Evolutionary conservation across 1,140 invertebrate species (phyloP).

Genomic region (Trichoplusia ni): DNA sequence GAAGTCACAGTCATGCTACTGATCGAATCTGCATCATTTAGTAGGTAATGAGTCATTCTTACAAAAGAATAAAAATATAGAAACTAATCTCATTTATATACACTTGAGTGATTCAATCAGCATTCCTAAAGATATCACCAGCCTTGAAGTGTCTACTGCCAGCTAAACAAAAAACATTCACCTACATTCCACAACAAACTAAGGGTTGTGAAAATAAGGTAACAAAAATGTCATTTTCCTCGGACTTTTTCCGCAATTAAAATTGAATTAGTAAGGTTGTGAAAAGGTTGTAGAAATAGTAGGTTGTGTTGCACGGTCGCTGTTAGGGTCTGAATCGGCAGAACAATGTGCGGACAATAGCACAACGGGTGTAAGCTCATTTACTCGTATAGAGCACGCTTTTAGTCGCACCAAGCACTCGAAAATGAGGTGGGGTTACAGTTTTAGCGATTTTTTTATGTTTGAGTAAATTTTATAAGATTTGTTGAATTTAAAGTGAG

Average conservation of each 20-base stretch:
- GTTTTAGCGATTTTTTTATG: conserved; percentile 7
- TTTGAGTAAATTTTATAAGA: too few species aligned
- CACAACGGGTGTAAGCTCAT: conserved; percentile 37
- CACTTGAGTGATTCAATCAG: too few species aligned
- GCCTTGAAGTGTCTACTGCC: too few species aligned
- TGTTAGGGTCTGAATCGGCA: conserved; percentile 30
- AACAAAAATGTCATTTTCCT: neutral
- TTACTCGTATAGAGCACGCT: conserved; percentile 47
- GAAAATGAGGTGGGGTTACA: neutral
- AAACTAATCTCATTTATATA: too few species aligned
- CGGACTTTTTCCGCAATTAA: neutral
- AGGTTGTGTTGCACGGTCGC: conserved; percentile 8
- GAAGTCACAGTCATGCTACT: too few species aligned
- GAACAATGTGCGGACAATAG: conserved; percentile 6
- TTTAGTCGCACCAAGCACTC: conserved; percentile 42
- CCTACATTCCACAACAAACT: too few species aligned
- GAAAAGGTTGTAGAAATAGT: neutral
- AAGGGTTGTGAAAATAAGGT: too few species aligned
- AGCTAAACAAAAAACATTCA: too few species aligned
- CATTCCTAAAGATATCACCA: too few species aligned
- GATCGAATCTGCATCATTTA: too few species aligned
- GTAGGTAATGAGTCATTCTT: too few species aligned
- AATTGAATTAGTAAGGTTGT: neutral
- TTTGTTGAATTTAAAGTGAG: neutral
- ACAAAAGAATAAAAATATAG: too few species aligned